Evolutionary conservation across 2,888 invertebrate genomes (phyloP).

Genomic region (Polyommatus iphigenia): DNA sequence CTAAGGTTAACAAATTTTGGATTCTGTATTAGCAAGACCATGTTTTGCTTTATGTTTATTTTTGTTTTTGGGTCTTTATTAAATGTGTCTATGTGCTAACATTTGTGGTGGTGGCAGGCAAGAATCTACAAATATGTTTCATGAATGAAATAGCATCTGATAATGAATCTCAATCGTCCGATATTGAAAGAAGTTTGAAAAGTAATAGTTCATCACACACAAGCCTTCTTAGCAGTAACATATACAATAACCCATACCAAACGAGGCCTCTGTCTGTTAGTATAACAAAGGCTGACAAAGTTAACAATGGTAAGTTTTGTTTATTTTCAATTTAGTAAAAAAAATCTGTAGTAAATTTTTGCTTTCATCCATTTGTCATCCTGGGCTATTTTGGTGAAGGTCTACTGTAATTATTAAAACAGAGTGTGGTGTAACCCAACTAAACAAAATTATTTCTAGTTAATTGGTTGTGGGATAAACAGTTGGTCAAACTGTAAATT

Average conservation of each 20-base stretch:
- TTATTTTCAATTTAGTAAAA: background rate
- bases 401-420: background rate
- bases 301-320: conserved; percentile 58
- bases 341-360: background rate
- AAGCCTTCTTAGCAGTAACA: conserved; percentile 69
- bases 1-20: background rate
- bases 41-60: conserved; percentile 31
- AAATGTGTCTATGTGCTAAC: conserved; percentile 39
- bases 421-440: background rate
- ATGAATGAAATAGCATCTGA: conserved; percentile 96
- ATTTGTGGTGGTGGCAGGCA: conserved; percentile 80
- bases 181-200: conserved; percentile 81
- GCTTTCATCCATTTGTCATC: background rate
- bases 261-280: conserved; percentile 73
- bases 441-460: background rate
- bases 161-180: conserved; percentile 88
- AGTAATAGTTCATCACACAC: conserved; percentile 63
- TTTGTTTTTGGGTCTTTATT: conserved; percentile 38
- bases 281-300: conserved; percentile 73
- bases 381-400: background rate
- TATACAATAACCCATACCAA: conserved; percentile 74
- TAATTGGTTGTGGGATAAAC: background rate
- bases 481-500: too few relatives aligned
- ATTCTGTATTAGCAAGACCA: background rate
- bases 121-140: conserved; percentile 97